These are phyloP conservation scores for Metopolophium dirhodum DNA, from an alignment of 1,140 invertebrate species.

Conservation along the genomic window DNA sequence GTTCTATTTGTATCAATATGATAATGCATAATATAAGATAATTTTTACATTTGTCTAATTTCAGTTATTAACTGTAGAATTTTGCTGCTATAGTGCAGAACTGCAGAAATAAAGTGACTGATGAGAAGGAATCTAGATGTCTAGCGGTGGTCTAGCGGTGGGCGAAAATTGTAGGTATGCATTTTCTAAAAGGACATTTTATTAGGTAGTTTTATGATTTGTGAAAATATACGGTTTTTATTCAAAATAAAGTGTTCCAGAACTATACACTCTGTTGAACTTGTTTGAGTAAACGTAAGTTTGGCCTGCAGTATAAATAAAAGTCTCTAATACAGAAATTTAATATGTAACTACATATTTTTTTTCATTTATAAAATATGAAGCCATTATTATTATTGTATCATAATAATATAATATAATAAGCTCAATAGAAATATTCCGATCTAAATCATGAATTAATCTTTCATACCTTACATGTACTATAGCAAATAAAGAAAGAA, in stretches of 20 bases:
- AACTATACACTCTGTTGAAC: no score
- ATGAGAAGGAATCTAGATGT: no score
- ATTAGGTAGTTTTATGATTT: background rate
- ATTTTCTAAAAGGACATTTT: background rate
- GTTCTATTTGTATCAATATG: background rate
- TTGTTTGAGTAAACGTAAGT: no score
- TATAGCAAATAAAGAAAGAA: background rate
- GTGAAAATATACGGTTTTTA: background rate
- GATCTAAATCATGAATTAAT: no score
- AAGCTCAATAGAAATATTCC: no score
- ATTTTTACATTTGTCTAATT: background rate
- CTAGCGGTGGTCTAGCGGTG: no score
- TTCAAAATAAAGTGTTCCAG: background rate
- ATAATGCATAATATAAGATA: background rate
- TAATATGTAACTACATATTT: no score
- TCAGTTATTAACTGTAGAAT: background rate
- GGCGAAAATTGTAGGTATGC: no score
- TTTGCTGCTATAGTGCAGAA: background rate
- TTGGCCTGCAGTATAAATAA: no score
- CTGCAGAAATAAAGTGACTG: background rate
- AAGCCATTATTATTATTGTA: background rate
- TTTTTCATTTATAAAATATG: background rate
- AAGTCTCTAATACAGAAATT: no score
- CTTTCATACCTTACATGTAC: background rate
- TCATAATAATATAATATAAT: background rate